Conservation (phyloP, 2,797 vertebrate species). For the Pipistrellus kuhlii region DNA sequence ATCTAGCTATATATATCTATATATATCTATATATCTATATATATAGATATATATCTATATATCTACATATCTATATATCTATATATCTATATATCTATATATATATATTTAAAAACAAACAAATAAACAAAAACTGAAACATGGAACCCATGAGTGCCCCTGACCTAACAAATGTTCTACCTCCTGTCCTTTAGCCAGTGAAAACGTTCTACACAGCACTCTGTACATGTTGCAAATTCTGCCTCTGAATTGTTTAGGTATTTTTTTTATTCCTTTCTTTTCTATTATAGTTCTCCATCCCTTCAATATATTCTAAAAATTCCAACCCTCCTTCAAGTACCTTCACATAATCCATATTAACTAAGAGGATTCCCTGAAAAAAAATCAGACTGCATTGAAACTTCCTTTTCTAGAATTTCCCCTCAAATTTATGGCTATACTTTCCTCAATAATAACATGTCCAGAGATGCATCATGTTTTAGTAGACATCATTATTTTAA, state of each 20-base stretch:
- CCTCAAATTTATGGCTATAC: neutral
- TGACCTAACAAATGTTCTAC: neutral
- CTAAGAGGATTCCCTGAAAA: neutral
- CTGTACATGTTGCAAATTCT: neutral
- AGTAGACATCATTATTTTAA: neutral
- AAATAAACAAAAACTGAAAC: neutral
- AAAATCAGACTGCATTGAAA: neutral
- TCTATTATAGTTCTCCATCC: neutral
- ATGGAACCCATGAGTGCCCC: neutral
- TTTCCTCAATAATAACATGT: neutral
- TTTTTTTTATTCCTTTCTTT: neutral
- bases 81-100: too few relatives aligned
- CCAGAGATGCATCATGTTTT: neutral
- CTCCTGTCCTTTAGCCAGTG: neutral
- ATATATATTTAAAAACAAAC: too few relatives aligned
- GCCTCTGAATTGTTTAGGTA: neutral
- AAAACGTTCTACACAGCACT: neutral
- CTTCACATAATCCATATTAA: neutral
- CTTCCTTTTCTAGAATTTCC: neutral
- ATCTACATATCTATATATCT: too few relatives aligned
- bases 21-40: too few relatives aligned
- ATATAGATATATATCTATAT: too few relatives aligned
- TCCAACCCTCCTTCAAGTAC: neutral
- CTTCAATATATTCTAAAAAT: neutral
- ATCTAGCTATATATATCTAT: too few relatives aligned